Percentiles rank a stretch among this genome's conserved stretches.
phyloP scores from a whole-genome alignment of 2,797 vertebrate genomes.

The Catharus ustulatus region DNA sequence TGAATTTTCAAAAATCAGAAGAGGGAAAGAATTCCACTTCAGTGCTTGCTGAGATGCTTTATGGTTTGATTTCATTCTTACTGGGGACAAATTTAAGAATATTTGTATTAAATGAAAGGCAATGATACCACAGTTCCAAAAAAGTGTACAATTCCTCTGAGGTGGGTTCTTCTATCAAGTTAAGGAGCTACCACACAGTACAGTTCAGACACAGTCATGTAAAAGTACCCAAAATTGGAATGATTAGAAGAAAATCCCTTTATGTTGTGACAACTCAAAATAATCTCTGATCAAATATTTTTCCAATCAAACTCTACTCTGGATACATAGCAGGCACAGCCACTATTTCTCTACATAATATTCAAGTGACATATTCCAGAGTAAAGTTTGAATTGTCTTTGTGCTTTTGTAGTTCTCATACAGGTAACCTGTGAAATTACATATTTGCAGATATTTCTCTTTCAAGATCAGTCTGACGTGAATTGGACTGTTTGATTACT shows the following conservation, averaged over 20 bases:
- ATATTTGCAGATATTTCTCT: neutral
- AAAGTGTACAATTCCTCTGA: neutral
- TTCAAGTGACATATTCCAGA: neutral
- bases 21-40: neutral
- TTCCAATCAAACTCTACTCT: neutral
- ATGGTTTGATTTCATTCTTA: neutral
- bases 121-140: neutral
- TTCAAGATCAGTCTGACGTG: neutral
- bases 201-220: neutral
- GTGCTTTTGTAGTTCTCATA: neutral
- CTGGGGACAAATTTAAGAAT: neutral
- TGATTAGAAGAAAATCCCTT: neutral
- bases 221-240: neutral
- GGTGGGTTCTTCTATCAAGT: neutral
- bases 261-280: neutral
- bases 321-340: neutral
- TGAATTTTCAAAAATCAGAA: neutral
- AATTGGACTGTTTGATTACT: neutral
- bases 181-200: neutral
- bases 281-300: neutral
- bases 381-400: neutral
- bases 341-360: neutral
- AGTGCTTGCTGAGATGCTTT: neutral
- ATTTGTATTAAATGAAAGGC: neutral
- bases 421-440: neutral